Percentiles rank a stretch among this genome's conserved stretches.
Conservation (phyloP, 2,797 vertebrate species). For the Octomys mimax region DNA sequence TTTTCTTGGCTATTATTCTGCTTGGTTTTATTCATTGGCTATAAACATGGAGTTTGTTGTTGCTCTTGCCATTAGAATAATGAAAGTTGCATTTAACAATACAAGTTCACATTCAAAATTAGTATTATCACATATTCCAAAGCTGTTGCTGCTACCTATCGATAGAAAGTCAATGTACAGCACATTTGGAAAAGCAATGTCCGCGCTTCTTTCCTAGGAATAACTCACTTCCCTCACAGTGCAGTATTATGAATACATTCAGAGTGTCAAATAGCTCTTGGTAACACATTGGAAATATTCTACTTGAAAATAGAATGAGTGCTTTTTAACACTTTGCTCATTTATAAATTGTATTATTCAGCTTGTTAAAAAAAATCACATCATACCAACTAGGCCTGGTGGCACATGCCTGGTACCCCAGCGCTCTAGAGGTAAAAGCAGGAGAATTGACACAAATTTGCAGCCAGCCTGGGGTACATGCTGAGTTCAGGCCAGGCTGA, state of each 20-base stretch:
- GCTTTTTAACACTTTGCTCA: slow-evolving; percentile 71
- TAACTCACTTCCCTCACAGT: background rate
- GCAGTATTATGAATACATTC: background rate
- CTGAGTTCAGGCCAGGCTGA: background rate
- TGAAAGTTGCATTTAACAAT: background rate
- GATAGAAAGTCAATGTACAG: slow-evolving; percentile 61
- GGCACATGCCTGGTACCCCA: background rate
- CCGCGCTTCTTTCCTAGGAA: background rate
- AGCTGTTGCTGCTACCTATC: background rate
- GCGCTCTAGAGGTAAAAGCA: background rate
- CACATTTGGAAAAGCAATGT: slow-evolving; percentile 40
- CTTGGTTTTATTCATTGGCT: background rate
- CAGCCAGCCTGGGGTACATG: background rate
- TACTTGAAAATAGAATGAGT: slow-evolving; percentile 65
- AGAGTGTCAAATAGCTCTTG: slow-evolving; percentile 57
- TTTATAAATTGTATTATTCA: slow-evolving; percentile 60
- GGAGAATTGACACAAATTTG: background rate
- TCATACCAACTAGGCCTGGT: background rate
- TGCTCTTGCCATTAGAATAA: background rate
- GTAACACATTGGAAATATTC: slow-evolving; percentile 74
- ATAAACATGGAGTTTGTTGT: background rate
- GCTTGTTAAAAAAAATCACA: background rate
- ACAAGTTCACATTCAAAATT: background rate
- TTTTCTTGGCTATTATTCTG: background rate
- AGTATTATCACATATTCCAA: background rate